A percentile compares a stretch with the other conserved stretches of the same genome.
These are phyloP conservation scores for Drosophila santomea DNA, from an alignment of 1,140 invertebrate species.

Conservation along the genomic window DNA sequence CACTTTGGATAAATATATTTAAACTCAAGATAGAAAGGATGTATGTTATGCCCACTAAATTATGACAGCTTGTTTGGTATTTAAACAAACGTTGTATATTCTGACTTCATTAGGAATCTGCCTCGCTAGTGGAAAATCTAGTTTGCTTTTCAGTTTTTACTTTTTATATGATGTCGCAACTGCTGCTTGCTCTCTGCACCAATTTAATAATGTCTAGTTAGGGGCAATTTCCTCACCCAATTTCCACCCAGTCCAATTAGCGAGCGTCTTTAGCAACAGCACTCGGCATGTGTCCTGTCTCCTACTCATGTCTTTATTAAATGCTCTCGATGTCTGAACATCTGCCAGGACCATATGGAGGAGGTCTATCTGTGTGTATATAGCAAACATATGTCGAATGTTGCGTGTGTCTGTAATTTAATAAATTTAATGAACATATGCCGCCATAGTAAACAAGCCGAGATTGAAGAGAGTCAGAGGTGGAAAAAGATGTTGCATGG, in stretches of 20 bases:
- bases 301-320: slow-evolving; percentile 53
- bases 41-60: too few relatives aligned
- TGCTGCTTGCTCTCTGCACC: neutral
- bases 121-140: neutral
- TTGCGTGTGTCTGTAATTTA: slow-evolving; percentile 70
- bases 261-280: slow-evolving; percentile 50
- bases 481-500: slow-evolving; percentile 30
- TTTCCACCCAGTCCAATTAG: slow-evolving; percentile 46
- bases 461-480: slow-evolving; percentile 27
- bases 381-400: neutral
- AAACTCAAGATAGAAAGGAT: too few relatives aligned
- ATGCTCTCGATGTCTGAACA: slow-evolving; percentile 55
- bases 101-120: slow-evolving; percentile 4
- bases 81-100: too few relatives aligned
- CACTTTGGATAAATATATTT: too few relatives aligned
- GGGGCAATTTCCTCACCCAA: neutral
- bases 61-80: too few relatives aligned
- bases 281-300: slow-evolving; percentile 29
- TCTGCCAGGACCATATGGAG: slow-evolving; percentile 41
- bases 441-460: slow-evolving; percentile 36
- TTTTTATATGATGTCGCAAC: neutral
- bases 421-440: slow-evolving; percentile 83
- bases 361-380: slow-evolving; percentile 2
- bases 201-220: slow-evolving; percentile 30
- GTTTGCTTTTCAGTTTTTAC: slow-evolving; percentile 1